Evolutionary conservation across 2,888 invertebrate species (phyloP).

Genomic region (Drosophila conformis): DNA sequence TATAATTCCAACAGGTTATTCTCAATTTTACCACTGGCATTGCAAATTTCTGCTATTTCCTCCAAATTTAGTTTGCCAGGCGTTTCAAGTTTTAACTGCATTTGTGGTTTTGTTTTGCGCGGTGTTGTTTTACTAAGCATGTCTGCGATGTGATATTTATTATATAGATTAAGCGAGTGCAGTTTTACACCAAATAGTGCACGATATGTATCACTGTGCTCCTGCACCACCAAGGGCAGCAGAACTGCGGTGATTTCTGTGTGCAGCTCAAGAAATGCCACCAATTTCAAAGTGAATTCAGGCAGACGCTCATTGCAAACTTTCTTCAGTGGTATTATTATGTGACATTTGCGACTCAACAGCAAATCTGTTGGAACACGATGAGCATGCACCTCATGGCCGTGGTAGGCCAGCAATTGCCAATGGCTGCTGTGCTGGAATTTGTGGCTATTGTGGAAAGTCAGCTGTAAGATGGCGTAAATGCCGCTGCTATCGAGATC

Average conservation of each 20-base stretch:
- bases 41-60: slow-evolving; percentile 39
- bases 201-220: slow-evolving; percentile 34
- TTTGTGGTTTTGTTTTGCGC: background rate
- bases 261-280: slow-evolving; percentile 52
- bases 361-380: slow-evolving; percentile 69
- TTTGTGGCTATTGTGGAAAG: slow-evolving; percentile 54
- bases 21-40: slow-evolving; percentile 10
- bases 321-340: slow-evolving; percentile 64
- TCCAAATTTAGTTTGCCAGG: slow-evolving; percentile 12
- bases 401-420: slow-evolving; percentile 69
- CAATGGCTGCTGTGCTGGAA: slow-evolving; percentile 63
- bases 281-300: slow-evolving; percentile 60
- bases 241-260: slow-evolving; percentile 50
- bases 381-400: slow-evolving; percentile 44
- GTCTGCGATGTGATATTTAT: slow-evolving; percentile 5
- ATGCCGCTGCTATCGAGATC: slow-evolving; percentile 40
- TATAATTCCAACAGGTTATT: slow-evolving; percentile 35
- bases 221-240: slow-evolving; percentile 44
- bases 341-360: slow-evolving; percentile 53
- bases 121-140: background rate
- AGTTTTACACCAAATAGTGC: slow-evolving; percentile 52
- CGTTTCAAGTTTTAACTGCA: slow-evolving; percentile 34
- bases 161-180: slow-evolving; percentile 25
- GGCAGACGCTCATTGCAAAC: slow-evolving; percentile 51
- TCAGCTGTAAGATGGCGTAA: slow-evolving; percentile 68